Conservation (phyloP, 2,113 vertebrate genomes). For the Serilophus lunatus region DNA sequence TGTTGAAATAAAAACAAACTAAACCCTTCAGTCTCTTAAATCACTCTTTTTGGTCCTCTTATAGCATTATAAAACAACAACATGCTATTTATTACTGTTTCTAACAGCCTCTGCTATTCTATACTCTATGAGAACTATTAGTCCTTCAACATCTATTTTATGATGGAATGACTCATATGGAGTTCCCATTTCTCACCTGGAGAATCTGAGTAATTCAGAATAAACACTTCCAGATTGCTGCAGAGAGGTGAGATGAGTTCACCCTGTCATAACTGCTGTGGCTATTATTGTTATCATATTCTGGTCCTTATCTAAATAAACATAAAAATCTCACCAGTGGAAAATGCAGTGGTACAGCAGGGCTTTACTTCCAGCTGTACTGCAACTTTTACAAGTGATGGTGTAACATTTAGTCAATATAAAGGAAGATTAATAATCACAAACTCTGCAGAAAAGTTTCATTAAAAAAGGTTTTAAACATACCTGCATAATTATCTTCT, state of each 20-base stretch:
- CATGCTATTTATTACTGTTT: neutral
- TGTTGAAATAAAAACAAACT: neutral
- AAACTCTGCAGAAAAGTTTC: neutral
- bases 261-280: neutral
- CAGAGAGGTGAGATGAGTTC: neutral
- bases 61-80: neutral
- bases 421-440: neutral
- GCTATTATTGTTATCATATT: neutral
- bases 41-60: neutral
- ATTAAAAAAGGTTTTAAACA: neutral
- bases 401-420: neutral
- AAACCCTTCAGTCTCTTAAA: neutral
- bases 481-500: neutral
- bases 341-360: neutral
- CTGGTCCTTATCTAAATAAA: neutral
- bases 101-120: neutral
- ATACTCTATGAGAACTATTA: neutral
- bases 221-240: neutral
- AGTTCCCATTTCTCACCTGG: neutral
- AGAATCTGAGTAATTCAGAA: neutral
- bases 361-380: neutral
- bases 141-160: neutral
- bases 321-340: neutral
- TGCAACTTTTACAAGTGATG: neutral
- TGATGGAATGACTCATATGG: neutral